Evolutionary conservation across 2,113 vertebrate species (phyloP), one percentile per base, ranked within the genome.

Genomic region (Mobula birostris): DNA sequence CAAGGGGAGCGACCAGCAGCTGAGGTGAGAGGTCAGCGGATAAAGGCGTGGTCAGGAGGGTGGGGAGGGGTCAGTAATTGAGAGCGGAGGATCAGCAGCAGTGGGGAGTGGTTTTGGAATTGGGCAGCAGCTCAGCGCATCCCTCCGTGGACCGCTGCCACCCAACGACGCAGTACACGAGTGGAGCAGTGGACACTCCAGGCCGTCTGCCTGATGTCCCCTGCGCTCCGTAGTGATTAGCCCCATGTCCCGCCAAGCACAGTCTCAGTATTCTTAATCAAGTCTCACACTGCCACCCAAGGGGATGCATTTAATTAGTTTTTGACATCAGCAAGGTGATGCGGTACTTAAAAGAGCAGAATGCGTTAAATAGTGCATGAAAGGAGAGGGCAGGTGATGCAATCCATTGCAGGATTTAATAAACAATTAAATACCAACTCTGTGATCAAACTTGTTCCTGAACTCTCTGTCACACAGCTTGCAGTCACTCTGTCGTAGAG

Each of bases 231-330:
- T 14, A 29, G 68, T 76, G 36, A 93, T 66, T 90, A 90, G 61
- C 27, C 19, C 32, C 6, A 68, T 48, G 68, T 93, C 32, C 66
- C 40, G 8, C 24, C 68, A 74, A 48, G 36, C 11, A 40, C 48
- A 56, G 68, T 6, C 70, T 74, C 36, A 11, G 17, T 36, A 24
- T 56, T 27, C 36, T 15, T 76, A 40, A 76, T 93, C 68, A 93
- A 93, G 61, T 74, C 91, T 56, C 19, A 76, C 91, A 12, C 91
- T 2, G 11, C 0, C 36, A 17, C 70, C 91, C 9, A 7, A 48
- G 91, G 91, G 70, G 91, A 40, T 56, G 68, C 27, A 1, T 93
- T 93, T 74, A 74, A 93, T 93, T 93, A 93, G 70, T 48, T 21
- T 92, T 72, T 56, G 48, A 93, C 91, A 93, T 48, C 40, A 74